Evolutionary conservation across 2,113 vertebrate species (phyloP), one percentile per base, ranked within the genome.

Genomic region (Sialia sialis): DNA sequence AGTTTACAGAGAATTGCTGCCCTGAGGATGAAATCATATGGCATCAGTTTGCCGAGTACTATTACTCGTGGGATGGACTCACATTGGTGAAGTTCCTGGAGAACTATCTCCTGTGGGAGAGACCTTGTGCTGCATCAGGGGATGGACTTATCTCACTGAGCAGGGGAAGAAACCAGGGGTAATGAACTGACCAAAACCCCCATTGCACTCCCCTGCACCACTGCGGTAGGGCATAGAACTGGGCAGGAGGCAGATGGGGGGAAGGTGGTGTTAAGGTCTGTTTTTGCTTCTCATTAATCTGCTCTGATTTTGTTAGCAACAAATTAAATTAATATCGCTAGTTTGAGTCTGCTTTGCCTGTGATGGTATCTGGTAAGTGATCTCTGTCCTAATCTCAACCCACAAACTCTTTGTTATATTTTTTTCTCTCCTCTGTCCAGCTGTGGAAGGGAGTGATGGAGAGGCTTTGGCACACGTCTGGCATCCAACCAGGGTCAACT

Each of bases 71-170:
- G 51, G 30, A 43, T 70, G 46, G 44, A 48, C 5, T 25, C 34
- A 20, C 56, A 27, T 0, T 14, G 39, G 29, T 39, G 29, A 22
- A 46, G 11, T 18, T 63, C 9, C 19, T 64, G 58, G 27, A 55
- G n/a, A 73, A 1, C 12, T 16, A 1, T 19, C 15, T 56, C 34
- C 22, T 7, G 1, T 39, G 29, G 12, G 9, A 64, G 5, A 11
- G 12, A 66, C 19, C 4, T 3, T 1, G 0, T 41, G 3, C 29
- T 34, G 51, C 13, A 48, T 55, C 19, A 41, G 10, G 5, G 19
- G 23, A 34, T 34, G 23, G 23, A 56, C 9, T 29, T 46, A 9
- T 39, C 9, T 48, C 7, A 19, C 34, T 56, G 34, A 39, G 9
- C 19, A 39, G 10, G 5, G 15, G 8, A 10, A 56, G 29, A 48